phyloP scores from a whole-genome alignment of 2,888 invertebrate genomes.

The Sphecodes monilicornis region DNA sequence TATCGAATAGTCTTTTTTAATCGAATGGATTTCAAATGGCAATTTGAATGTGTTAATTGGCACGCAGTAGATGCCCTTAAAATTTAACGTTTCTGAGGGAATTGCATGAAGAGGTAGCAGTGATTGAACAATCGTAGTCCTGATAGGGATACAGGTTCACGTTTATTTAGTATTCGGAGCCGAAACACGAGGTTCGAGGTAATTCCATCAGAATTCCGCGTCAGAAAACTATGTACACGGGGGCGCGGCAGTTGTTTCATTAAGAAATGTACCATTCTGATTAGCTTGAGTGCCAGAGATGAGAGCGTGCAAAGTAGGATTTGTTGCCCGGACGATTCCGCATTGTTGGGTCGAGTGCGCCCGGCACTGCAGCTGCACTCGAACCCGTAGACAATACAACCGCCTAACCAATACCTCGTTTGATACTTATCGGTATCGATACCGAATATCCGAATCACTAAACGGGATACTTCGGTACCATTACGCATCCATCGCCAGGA shows the following conservation, averaged over 20 bases:
- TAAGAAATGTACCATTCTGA: constrained; percentile 61
- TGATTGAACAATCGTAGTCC: not conserved
- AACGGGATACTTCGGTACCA: not conserved
- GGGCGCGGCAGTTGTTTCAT: constrained; percentile 53
- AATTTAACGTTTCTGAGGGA: not conserved
- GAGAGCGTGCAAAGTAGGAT: constrained; percentile 54
- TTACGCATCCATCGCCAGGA: not conserved
- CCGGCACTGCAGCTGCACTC: constrained; percentile 33
- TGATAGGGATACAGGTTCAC: not conserved
- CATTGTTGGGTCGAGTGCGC: constrained; percentile 58
- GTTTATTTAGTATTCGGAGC: not conserved
- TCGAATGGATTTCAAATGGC: not conserved
- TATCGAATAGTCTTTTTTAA: too few species aligned
- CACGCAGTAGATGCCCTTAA: not conserved
- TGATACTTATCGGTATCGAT: constrained; percentile 35
- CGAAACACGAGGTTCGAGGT: constrained; percentile 16
- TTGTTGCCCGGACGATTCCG: constrained; percentile 45
- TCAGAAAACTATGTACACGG: constrained; percentile 49
- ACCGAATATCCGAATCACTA: not conserved
- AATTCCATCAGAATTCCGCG: constrained; percentile 40
- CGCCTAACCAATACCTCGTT: constrained; percentile 42
- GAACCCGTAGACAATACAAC: constrained; percentile 29
- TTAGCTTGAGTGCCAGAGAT: constrained; percentile 53
- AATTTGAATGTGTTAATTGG: not conserved
- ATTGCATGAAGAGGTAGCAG: not conserved